Evolutionary conservation across 1,140 invertebrate genomes (phyloP).

Genomic region (Ganaspis sp.): DNA sequence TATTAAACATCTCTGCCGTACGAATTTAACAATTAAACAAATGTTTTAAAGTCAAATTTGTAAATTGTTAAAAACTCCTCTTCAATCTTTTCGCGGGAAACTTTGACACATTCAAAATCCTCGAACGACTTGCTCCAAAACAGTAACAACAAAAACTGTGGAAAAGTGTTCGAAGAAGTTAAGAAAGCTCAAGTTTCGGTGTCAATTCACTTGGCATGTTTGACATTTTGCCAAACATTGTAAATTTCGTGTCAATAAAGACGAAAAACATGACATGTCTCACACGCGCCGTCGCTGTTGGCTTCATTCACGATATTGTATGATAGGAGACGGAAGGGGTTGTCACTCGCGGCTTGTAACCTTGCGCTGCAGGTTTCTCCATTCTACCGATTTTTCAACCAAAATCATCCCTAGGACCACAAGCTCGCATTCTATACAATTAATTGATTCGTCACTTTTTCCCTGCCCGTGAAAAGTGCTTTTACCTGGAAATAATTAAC

Average conservation of each 20-base stretch:
- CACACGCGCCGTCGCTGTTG: constrained; percentile 18
- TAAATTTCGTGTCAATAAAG: constrained; percentile 2
- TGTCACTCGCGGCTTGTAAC: background rate
- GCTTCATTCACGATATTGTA: constrained; percentile 21
- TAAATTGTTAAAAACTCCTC: too few relatives aligned
- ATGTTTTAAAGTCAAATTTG: too few relatives aligned
- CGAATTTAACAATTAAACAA: too few relatives aligned
- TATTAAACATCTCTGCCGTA: too few relatives aligned
- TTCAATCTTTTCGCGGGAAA: too few relatives aligned
- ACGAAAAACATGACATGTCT: background rate
- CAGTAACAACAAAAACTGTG: background rate
- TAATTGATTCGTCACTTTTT: background rate
- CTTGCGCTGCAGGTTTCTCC: background rate
- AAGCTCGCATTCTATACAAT: background rate
- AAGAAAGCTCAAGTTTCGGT: background rate
- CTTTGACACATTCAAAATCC: too few relatives aligned
- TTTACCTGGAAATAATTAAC: background rate
- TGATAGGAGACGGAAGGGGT: background rate
- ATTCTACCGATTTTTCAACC: background rate
- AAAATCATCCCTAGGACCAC: background rate
- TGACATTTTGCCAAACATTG: background rate
- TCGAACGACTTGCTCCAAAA: too few relatives aligned
- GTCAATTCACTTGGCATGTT: background rate
- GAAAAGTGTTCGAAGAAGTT: background rate
- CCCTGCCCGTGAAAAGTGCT: background rate